phyloP scores from a whole-genome alignment of 1,140 invertebrate species.

The Schlechtendalia chinensis region DNA sequence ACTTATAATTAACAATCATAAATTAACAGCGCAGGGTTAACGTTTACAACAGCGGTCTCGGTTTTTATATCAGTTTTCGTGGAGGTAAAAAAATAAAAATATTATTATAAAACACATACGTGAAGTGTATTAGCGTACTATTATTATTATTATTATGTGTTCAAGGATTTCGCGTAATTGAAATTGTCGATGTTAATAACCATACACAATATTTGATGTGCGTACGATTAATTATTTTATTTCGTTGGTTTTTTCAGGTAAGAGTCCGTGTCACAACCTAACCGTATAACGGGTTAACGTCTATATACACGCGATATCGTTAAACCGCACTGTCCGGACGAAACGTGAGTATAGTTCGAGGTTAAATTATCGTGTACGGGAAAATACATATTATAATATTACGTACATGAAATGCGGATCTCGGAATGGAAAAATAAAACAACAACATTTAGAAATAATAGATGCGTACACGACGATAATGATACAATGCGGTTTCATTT shows the following conservation, averaged over 20 bases:
- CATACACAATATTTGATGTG: too few relatives aligned
- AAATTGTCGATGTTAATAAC: too few relatives aligned
- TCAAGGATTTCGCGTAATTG: too few relatives aligned
- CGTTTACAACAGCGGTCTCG: not conserved
- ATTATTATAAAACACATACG: too few relatives aligned
- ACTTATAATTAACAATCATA: slow-evolving; percentile 13
- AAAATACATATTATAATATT: too few relatives aligned
- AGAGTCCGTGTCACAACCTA: not conserved
- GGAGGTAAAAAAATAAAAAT: not conserved
- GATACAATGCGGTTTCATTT: not conserved
- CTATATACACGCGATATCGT: too few relatives aligned
- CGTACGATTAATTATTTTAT: too few relatives aligned
- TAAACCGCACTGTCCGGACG: not conserved
- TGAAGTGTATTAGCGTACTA: too few relatives aligned
- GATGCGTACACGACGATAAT: too few relatives aligned
- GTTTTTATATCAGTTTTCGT: not conserved
- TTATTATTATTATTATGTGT: too few relatives aligned
- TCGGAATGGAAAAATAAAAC: not conserved
- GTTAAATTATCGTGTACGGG: not conserved
- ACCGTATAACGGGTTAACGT: not conserved
- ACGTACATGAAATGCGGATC: not conserved
- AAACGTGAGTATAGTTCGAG: not conserved
- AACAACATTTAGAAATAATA: too few relatives aligned
- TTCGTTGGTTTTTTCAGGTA: slow-evolving; percentile 29
- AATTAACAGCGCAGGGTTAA: not conserved